A percentile compares a stretch with the other conserved stretches of the same genome.
phyloP scores from a whole-genome alignment of 1,140 invertebrate species.

The Cyclina sinensis region DNA sequence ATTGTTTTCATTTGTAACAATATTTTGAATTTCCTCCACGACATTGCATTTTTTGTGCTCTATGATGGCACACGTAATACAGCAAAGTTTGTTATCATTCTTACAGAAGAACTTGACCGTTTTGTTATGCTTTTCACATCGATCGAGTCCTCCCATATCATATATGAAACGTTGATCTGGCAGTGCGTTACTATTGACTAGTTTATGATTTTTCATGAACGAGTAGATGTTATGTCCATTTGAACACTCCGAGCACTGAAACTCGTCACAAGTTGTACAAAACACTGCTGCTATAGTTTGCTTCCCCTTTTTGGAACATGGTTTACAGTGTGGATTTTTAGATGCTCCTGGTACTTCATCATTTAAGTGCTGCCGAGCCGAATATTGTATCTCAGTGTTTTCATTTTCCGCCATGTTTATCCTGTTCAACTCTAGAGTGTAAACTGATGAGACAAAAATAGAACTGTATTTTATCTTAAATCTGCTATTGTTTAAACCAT shows the following conservation, averaged over 20 bases:
- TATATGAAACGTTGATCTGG: not conserved
- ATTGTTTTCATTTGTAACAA: not conserved
- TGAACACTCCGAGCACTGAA: not conserved
- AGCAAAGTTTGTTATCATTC: not conserved
- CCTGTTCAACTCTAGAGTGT: no score
- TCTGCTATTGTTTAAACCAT: no score
- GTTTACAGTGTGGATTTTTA: not conserved
- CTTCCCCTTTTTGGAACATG: not conserved
- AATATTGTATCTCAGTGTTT: not conserved
- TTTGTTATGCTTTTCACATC: not conserved
- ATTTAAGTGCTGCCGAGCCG: not conserved
- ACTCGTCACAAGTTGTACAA: slow-evolving; percentile 6
- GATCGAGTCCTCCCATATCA: not conserved
- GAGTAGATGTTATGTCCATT: not conserved
- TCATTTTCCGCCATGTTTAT: not conserved
- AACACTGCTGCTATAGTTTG: not conserved
- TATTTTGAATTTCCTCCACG: not conserved
- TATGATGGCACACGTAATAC: not conserved
- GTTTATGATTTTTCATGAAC: not conserved
- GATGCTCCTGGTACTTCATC: not conserved
- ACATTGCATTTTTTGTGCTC: not conserved
- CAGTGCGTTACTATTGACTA: not conserved
- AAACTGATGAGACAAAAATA: no score
- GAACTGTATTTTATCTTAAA: no score
- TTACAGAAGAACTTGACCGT: not conserved